A percentile compares a stretch with the other conserved stretches of the same genome.
phyloP scores from a whole-genome alignment of 2,797 vertebrate genomes.

The Ambastaia sidthimunki region DNA sequence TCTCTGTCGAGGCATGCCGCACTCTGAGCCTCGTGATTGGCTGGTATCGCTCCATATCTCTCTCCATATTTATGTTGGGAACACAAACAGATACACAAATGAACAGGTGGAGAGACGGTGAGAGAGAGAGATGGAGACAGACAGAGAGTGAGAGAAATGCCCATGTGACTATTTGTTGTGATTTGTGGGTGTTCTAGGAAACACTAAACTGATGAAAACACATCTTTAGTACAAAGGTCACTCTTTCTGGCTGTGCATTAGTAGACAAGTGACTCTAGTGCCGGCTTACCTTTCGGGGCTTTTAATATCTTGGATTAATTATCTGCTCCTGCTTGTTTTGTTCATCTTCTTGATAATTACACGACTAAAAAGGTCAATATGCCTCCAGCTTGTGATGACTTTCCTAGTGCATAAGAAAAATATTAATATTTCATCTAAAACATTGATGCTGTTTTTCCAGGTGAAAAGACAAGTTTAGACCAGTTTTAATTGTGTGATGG shows the following conservation, averaged over 20 bases:
- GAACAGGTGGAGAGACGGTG: slow-evolving; percentile 4
- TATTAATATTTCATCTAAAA: background rate
- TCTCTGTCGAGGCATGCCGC: slow-evolving; percentile 11
- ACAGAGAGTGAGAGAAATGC: background rate
- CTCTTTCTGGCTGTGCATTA: slow-evolving; percentile 4
- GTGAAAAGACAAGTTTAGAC: background rate
- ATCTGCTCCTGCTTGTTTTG: background rate
- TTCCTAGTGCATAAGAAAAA: background rate
- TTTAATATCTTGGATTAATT: slow-evolving; percentile 29
- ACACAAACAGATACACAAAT: slow-evolving; percentile 3
- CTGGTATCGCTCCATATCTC: slow-evolving; percentile 33
- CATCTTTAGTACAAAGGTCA: slow-evolving; percentile 27
- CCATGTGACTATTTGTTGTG: too few relatives aligned
- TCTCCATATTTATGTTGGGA: slow-evolving; percentile 12
- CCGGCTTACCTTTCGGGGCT: slow-evolving; percentile 31
- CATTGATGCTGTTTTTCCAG: background rate
- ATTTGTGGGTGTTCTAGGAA: background rate
- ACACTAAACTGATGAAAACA: slow-evolving; percentile 8
- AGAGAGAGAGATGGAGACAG: background rate
- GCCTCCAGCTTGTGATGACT: slow-evolving; percentile 26
- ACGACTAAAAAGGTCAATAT: slow-evolving; percentile 23
- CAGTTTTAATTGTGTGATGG: too few relatives aligned
- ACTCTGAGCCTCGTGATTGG: slow-evolving; percentile 17
- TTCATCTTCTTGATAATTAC: slow-evolving; percentile 28
- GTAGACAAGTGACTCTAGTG: slow-evolving; percentile 23